phyloP scores from a whole-genome alignment of 2,888 invertebrate genomes.

The Anthoptus insignis region DNA sequence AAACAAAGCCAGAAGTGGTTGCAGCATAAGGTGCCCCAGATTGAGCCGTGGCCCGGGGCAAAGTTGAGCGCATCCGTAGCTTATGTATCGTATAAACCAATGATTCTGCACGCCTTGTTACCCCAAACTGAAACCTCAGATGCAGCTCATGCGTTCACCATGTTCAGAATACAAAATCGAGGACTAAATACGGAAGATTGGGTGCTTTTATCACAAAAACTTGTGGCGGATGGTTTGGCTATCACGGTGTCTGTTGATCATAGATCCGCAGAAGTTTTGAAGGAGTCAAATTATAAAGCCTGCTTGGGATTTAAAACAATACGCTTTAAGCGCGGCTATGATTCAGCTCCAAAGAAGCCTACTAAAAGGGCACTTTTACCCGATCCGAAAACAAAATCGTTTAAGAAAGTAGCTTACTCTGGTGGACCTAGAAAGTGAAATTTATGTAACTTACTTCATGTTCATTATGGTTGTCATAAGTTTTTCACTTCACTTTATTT shows the following conservation, averaged over 20 bases:
- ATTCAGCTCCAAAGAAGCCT: not conserved
- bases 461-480: too few species aligned
- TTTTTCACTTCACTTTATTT: too few species aligned
- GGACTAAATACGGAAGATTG: constrained; percentile 9
- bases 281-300: not conserved
- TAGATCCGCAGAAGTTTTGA: not conserved
- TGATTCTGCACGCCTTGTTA: not conserved
- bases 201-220: not conserved
- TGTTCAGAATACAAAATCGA: constrained; percentile 1
- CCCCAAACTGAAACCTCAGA: not conserved
- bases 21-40: not conserved
- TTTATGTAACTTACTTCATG: too few species aligned
- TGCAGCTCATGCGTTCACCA: not conserved
- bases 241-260: not conserved
- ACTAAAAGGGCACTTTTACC: not conserved
- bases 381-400: not conserved
- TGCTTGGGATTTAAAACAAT: not conserved
- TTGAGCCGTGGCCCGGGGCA: constrained; percentile 3
- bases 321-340: not conserved
- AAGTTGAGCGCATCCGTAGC: not conserved
- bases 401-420: not conserved
- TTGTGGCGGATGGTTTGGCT: not conserved
- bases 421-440: too few species aligned
- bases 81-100: not conserved
- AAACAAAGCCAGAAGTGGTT: constrained; percentile 5